phyloP scores from a whole-genome alignment of 2,113 vertebrate species.

The Australoheros scitulus region DNA sequence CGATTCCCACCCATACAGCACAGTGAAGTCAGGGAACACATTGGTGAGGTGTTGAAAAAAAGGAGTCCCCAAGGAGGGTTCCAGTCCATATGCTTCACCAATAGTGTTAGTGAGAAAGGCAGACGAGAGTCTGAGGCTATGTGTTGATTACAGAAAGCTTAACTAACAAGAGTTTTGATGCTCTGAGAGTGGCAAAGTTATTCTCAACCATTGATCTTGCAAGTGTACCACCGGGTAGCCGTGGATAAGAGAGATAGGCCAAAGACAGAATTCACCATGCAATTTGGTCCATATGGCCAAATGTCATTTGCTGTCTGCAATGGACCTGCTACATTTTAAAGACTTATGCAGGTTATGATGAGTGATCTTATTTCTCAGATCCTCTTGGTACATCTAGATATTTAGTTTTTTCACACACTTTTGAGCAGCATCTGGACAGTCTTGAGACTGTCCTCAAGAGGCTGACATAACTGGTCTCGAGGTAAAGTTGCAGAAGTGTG shows the following conservation, averaged over 20 bases:
- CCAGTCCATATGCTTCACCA: background rate
- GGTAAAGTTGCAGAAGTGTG: too few relatives aligned
- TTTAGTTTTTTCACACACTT: background rate
- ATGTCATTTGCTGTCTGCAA: background rate
- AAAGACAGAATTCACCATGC: background rate
- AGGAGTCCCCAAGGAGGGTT: background rate
- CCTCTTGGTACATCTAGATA: too few relatives aligned
- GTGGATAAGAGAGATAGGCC: background rate
- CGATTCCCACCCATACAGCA: background rate
- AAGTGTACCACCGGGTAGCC: background rate
- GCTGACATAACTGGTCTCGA: too few relatives aligned
- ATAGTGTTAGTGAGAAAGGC: background rate
- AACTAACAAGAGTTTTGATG: background rate
- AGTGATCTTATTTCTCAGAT: background rate
- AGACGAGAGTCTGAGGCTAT: background rate
- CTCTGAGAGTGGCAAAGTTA: background rate
- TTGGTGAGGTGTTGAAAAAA: background rate
- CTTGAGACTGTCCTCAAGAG: too few relatives aligned
- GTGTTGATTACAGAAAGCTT: background rate
- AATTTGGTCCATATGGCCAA: background rate
- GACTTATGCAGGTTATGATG: background rate
- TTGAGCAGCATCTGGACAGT: too few relatives aligned
- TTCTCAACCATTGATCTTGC: background rate
- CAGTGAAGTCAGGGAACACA: background rate
- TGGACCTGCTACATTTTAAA: background rate